Conservation (phyloP, 2,113 vertebrate species). For the Amphiprion ocellaris region DNA sequence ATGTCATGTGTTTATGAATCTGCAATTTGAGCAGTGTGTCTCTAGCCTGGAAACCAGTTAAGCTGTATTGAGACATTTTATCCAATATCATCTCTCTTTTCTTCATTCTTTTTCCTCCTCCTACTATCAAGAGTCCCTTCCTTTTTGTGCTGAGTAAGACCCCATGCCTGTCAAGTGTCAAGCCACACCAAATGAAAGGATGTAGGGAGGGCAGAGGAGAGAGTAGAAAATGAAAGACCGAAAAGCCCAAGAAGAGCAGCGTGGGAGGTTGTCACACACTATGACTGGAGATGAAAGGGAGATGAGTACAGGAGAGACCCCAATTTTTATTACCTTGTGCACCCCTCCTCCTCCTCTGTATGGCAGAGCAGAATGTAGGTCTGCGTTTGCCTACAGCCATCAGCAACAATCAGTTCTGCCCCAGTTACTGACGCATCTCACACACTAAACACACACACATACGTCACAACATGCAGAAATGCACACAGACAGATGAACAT, state of each 20-base stretch:
- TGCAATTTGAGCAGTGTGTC: background rate
- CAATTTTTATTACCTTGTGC: conserved; percentile 44
- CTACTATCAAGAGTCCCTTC: conserved; percentile 14
- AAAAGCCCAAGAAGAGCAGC: background rate
- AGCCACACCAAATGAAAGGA: background rate
- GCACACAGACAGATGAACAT: conserved; percentile 13
- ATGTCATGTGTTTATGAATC: background rate
- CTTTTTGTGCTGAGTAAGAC: conserved; percentile 56
- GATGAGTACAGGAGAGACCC: conserved; percentile 54
- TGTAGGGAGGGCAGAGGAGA: background rate
- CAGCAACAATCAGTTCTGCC: conserved; percentile 90
- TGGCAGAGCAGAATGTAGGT: conserved; percentile 84
- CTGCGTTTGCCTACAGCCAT: conserved; percentile 85
- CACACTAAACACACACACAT: conserved; percentile 66
- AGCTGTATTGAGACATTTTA: background rate
- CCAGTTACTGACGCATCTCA: conserved; percentile 85
- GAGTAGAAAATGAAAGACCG: background rate
- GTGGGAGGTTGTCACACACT: conserved; percentile 2
- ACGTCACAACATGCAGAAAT: conserved; percentile 47
- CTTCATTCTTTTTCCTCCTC: background rate
- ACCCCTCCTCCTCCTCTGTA: conserved; percentile 32
- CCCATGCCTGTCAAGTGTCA: conserved; percentile 27
- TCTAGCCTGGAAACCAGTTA: background rate
- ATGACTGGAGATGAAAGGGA: conserved; percentile 6
- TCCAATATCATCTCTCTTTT: background rate